Evolutionary conservation across 2,113 vertebrate genomes (phyloP).

Genomic region (Mugil cephalus): DNA sequence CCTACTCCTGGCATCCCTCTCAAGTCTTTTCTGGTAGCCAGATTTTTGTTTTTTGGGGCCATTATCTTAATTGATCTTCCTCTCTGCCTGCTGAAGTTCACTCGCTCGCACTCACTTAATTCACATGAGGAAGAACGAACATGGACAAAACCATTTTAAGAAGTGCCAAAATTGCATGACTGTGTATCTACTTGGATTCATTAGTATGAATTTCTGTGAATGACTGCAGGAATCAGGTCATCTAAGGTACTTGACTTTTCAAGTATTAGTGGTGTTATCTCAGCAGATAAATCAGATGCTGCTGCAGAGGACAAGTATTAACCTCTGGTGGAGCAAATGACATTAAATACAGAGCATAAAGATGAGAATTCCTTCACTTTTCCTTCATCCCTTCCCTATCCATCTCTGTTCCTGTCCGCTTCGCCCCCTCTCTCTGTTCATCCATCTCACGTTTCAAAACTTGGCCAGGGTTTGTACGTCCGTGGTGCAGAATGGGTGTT

Average conservation of each 20-base stretch:
- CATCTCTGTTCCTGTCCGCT: neutral
- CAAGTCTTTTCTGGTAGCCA: too few relatives aligned
- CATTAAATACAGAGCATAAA: neutral
- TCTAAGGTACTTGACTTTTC: neutral
- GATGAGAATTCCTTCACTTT: slow-evolving; percentile 8
- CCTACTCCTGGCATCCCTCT: too few relatives aligned
- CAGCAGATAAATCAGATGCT: neutral
- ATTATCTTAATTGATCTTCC: too few relatives aligned
- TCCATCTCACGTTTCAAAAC: slow-evolving; percentile 44
- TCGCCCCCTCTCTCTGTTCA: neutral
- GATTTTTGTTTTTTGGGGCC: too few relatives aligned
- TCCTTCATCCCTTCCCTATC: neutral
- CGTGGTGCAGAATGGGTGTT: slow-evolving; percentile 37
- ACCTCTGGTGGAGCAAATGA: neutral
- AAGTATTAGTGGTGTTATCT: slow-evolving; percentile 1
- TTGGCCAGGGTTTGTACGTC: slow-evolving; percentile 13
- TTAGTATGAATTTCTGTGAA: too few relatives aligned
- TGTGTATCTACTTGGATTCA: too few relatives aligned
- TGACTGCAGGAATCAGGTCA: too few relatives aligned
- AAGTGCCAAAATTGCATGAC: too few relatives aligned
- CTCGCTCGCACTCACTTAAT: too few relatives aligned
- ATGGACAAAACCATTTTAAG: too few relatives aligned
- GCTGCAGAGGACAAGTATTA: neutral
- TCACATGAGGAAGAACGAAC: too few relatives aligned
- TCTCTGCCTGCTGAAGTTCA: too few relatives aligned